Conservation (phyloP, 2,113 vertebrate species). For the Gopherus evgoodei region DNA sequence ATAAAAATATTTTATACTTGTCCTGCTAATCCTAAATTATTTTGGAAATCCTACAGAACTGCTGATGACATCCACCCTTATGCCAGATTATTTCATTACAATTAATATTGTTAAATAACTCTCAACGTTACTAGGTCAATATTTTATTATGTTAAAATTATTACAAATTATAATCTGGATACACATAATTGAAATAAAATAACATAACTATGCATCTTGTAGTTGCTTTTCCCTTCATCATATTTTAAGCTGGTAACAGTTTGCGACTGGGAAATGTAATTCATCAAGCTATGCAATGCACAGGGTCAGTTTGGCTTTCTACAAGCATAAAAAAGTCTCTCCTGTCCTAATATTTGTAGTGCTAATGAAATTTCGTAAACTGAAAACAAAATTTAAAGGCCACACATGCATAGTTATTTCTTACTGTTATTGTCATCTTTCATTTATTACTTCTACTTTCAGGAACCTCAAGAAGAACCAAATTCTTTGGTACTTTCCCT, state of each 20-base stretch:
- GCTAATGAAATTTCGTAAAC: background rate
- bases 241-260: background rate
- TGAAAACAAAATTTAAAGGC: background rate
- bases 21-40: background rate
- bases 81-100: background rate
- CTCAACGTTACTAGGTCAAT: background rate
- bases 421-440: constrained; percentile 63
- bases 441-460: constrained; percentile 79
- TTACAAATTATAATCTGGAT: background rate
- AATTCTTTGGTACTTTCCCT: constrained; percentile 98
- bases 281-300: background rate
- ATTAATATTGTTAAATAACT: background rate
- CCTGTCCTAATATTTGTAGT: background rate
- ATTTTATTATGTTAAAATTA: background rate
- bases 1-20: background rate
- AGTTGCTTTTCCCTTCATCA: constrained; percentile 9
- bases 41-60: background rate
- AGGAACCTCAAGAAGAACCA: constrained; percentile 98
- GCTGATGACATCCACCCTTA: background rate
- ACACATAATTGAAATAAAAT: background rate
- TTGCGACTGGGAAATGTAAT: background rate
- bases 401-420: constrained; percentile 27
- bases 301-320: background rate
- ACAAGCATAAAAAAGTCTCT: background rate
- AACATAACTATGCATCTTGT: background rate